Conservation (phyloP, 2,113 vertebrate species). For the Caracal caracal region DNA sequence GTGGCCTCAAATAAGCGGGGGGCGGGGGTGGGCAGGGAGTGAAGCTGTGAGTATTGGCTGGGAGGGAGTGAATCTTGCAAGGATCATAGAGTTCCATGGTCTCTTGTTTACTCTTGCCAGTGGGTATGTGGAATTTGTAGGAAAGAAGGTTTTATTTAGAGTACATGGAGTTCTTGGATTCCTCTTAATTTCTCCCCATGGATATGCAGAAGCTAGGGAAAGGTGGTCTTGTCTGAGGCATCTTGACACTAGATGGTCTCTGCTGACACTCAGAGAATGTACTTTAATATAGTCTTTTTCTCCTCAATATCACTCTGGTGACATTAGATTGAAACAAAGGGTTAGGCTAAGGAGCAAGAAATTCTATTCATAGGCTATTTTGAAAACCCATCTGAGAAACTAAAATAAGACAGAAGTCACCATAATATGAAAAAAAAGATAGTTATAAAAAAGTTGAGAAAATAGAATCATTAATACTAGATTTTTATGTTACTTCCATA, state of each 20-base stretch:
- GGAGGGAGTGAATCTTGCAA: neutral
- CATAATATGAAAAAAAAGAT: neutral
- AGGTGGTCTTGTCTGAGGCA: neutral
- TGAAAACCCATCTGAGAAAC: neutral
- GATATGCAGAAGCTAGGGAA: neutral
- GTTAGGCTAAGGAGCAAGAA: neutral
- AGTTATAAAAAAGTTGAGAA: neutral
- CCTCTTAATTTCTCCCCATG: neutral
- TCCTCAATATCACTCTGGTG: neutral
- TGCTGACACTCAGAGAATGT: neutral
- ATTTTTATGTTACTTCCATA: neutral
- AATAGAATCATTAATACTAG: neutral
- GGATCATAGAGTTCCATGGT: neutral
- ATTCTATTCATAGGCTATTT: neutral
- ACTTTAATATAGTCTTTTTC: neutral
- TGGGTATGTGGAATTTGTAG: neutral
- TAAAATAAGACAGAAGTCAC: neutral
- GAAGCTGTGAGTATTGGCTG: neutral
- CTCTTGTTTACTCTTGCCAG: neutral
- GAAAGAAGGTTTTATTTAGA: neutral
- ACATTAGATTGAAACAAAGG: neutral
- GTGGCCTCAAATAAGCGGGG: neutral
- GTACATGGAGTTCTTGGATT: rapidly evolving
- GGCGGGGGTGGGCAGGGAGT: neutral
- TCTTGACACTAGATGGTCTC: neutral